These are phyloP conservation scores for Perca flavescens DNA, from an alignment of 2,113 vertebrate species.

Conservation along the genomic window DNA sequence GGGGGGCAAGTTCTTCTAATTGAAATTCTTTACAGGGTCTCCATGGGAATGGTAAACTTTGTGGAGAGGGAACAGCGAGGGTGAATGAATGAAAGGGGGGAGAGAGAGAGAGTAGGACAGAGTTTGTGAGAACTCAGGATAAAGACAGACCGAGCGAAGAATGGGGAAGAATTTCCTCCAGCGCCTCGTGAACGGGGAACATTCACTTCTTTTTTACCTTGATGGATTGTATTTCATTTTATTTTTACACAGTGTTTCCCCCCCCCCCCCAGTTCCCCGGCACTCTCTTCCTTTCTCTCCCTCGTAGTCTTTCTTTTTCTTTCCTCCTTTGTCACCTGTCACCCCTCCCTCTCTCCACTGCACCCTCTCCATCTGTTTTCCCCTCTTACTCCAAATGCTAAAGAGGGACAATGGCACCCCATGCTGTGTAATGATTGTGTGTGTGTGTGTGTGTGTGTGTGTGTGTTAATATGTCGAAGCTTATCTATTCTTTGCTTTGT, in stretches of 20 bases:
- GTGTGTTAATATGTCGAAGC: constrained; percentile 47
- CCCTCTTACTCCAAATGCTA: constrained; percentile 68
- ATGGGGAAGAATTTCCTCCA: constrained; percentile 55
- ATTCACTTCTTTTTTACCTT: constrained; percentile 48
- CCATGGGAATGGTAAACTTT: constrained; percentile 86
- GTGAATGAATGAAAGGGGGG: constrained; percentile 56
- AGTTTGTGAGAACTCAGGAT: neutral
- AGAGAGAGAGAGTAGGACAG: too few species aligned
- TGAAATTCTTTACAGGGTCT: constrained; percentile 85
- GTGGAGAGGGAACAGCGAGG: constrained; percentile 66
- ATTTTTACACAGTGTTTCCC: constrained; percentile 45
- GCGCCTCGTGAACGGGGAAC: constrained; percentile 31
- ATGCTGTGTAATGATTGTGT: constrained; percentile 77
- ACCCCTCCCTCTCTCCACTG: constrained; percentile 65
- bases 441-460: constrained; percentile 53
- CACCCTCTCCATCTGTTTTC: constrained; percentile 79
- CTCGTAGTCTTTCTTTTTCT: constrained; percentile 56
- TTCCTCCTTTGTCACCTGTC: constrained; percentile 80
- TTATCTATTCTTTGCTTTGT: constrained; percentile 75
- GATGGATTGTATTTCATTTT: constrained; percentile 60
- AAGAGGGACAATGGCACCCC: constrained; percentile 81
- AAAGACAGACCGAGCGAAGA: constrained; percentile 43
- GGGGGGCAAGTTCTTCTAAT: constrained; percentile 72
- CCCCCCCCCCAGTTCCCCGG: constrained; percentile 19
- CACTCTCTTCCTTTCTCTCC: constrained; percentile 39